Conservation (phyloP, 53 echinoderm and acorn worm species). For the Hippasteria phrygiana region DNA sequence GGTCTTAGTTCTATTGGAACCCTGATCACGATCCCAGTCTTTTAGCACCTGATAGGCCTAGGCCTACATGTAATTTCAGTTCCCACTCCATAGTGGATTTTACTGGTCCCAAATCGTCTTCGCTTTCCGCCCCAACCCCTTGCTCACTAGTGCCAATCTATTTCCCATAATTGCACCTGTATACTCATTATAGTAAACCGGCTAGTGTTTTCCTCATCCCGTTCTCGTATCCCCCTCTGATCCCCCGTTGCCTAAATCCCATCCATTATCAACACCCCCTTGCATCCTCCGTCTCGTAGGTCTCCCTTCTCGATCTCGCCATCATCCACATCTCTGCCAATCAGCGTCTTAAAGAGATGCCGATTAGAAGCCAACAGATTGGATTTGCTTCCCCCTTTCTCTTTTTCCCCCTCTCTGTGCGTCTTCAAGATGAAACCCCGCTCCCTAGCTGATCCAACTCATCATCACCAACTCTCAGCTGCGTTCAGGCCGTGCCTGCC, state of each 20-base stretch:
- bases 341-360: constrained; percentile 21
- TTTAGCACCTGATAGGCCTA: not conserved
- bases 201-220: not conserved
- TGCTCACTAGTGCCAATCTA: constrained; percentile 19
- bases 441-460: not conserved
- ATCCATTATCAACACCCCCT: constrained; percentile 48
- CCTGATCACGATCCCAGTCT: not conserved
- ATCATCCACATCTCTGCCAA: constrained; percentile 28
- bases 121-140: not conserved
- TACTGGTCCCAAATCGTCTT: not conserved
- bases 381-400: not conserved
- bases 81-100: not conserved
- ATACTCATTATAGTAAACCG: not conserved
- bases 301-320: not conserved
- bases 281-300: constrained; percentile 15
- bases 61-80: not conserved
- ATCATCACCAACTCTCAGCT: constrained; percentile 17
- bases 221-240: constrained; percentile 17
- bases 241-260: constrained; percentile 1
- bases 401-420: not conserved
- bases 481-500: not conserved
- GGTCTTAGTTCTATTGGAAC: no score
- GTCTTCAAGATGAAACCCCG: not conserved
- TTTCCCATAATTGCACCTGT: not conserved
- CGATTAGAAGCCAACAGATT: constrained; percentile 29